Evolutionary conservation across 2,888 invertebrate species (phyloP).

Genomic region (Ormyrus thymus): DNA sequence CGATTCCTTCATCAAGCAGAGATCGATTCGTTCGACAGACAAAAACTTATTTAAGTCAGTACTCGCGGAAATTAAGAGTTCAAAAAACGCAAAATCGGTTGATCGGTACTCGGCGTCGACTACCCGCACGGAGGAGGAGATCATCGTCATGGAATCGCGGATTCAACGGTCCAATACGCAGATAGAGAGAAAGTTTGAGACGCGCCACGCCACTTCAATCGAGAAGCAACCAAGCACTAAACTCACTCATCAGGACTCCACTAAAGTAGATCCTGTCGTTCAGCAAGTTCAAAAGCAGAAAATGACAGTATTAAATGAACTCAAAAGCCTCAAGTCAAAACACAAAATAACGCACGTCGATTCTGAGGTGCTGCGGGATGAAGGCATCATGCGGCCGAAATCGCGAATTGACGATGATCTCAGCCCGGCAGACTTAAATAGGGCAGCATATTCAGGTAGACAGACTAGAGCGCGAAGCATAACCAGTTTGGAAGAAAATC

Average conservation of each 20-base stretch:
- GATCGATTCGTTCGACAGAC: constrained; percentile 66
- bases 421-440: constrained; percentile 66
- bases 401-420: constrained; percentile 72
- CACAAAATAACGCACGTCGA: constrained; percentile 73
- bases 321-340: constrained; percentile 70
- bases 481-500: constrained; percentile 68
- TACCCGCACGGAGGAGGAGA: constrained; percentile 57
- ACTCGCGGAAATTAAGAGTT: constrained; percentile 67
- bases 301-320: constrained; percentile 70
- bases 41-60: constrained; percentile 69
- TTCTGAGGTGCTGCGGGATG: constrained; percentile 71
- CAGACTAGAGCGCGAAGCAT: constrained; percentile 69
- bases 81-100: constrained; percentile 62
- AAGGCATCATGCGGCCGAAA: constrained; percentile 73
- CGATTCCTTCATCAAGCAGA: constrained; percentile 72
- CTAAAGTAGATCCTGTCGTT: constrained; percentile 68
- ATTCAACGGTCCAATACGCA: constrained; percentile 70
- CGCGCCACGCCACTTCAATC: constrained; percentile 64
- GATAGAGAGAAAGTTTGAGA: constrained; percentile 69
- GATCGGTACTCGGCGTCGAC: constrained; percentile 67
- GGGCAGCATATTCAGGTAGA: constrained; percentile 55
- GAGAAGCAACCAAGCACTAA: constrained; percentile 61
- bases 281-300: constrained; percentile 70
- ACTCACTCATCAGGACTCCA: constrained; percentile 66
- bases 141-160: constrained; percentile 67